phyloP scores from a whole-genome alignment of 2,113 vertebrate genomes.

The Megalops atlanticus region DNA sequence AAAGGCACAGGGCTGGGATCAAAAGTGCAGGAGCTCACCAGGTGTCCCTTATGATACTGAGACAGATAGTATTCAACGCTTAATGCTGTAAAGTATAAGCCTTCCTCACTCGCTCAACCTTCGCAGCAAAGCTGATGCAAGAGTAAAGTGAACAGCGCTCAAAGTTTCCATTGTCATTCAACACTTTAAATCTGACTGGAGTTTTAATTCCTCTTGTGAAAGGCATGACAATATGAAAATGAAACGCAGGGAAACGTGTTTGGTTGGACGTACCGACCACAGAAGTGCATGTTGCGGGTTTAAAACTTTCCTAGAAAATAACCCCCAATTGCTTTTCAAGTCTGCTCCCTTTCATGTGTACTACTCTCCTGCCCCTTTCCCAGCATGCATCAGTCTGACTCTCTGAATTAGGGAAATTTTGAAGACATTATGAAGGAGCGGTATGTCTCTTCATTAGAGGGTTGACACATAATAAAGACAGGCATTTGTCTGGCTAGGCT shows the following conservation, averaged over 20 bases:
- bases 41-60: not conserved
- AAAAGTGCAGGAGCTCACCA: not conserved
- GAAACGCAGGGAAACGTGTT: not conserved
- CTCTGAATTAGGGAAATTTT: constrained; percentile 5
- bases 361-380: not conserved
- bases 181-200: not conserved
- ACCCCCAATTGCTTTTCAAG: not conserved
- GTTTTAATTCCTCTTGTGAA: not conserved
- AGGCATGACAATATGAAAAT: not conserved
- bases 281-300: not conserved
- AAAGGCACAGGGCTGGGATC: not conserved
- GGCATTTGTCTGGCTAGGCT: not conserved
- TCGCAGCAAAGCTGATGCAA: not conserved
- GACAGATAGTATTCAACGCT: not conserved
- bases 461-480: constrained; percentile 31
- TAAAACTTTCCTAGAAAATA: not conserved
- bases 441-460: constrained; percentile 31
- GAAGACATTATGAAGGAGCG: not conserved
- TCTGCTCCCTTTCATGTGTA: not conserved
- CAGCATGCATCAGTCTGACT: constrained; percentile 6
- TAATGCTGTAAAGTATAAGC: not conserved
- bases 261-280: not conserved
- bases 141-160: not conserved
- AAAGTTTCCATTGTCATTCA: not conserved
- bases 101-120: not conserved